These are phyloP conservation scores for Pogonus chalceus DNA, from an alignment of 1,140 invertebrate species.

Conservation along the genomic window DNA sequence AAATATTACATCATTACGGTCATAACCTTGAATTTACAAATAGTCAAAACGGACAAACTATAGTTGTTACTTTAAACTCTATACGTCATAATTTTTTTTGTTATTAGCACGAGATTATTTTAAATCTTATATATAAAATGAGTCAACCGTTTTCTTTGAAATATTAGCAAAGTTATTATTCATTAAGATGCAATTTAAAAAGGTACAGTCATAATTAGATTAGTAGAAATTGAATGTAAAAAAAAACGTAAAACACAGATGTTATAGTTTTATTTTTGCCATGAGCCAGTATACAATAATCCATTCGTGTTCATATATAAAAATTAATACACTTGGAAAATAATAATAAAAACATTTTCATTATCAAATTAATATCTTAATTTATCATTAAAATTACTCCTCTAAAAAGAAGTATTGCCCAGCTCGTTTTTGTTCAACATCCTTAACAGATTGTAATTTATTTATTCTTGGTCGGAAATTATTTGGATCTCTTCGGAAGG, in stretches of 20 bases:
- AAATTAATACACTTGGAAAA: not conserved
- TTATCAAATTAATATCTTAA: not conserved
- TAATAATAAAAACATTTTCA: not conserved
- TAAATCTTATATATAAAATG: too few relatives aligned
- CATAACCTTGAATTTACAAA: too few relatives aligned
- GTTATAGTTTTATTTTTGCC: not conserved
- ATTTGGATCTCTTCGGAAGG: constrained; percentile 96
- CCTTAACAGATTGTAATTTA: constrained; percentile 94
- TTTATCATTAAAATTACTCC: constrained; percentile 53
- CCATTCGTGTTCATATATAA: not conserved
- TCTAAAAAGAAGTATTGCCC: constrained; percentile 99
- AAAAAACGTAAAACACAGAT: not conserved
- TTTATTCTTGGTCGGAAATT: constrained; percentile 98
- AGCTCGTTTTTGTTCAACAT: constrained; percentile 91
- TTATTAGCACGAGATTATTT: too few relatives aligned
- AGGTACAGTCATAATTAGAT: too few relatives aligned
- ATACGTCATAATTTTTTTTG: too few relatives aligned
- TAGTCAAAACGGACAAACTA: too few relatives aligned
- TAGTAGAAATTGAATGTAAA: too few relatives aligned
- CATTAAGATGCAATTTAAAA: too few relatives aligned
- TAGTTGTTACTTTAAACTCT: too few relatives aligned
- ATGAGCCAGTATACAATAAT: not conserved
- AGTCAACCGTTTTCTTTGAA: too few relatives aligned
- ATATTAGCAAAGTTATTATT: too few relatives aligned
- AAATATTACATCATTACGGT: too few relatives aligned